Evolutionary conservation across 2,113 vertebrate genomes (phyloP).

Genomic region (Turnix velox): DNA sequence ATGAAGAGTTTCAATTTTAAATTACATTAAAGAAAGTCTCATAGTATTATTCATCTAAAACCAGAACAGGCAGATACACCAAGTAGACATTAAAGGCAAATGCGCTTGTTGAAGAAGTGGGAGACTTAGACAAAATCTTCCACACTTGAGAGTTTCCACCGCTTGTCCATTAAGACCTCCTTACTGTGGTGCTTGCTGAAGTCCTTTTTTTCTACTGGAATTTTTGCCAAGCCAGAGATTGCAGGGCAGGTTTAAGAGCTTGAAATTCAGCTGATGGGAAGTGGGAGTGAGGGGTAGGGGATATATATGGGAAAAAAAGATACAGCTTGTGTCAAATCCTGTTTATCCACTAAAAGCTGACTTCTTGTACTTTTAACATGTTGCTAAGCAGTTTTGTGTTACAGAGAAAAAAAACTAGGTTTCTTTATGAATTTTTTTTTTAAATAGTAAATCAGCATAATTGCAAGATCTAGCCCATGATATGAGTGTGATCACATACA

Average conservation of each 20-base stretch:
- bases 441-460: neutral
- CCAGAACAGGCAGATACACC: neutral
- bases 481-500: fast-evolving
- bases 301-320: neutral
- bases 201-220: neutral
- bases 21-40: neutral
- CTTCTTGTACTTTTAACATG: neutral
- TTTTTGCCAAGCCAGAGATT: neutral
- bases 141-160: neutral
- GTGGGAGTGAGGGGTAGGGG: neutral
- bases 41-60: neutral
- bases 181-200: neutral
- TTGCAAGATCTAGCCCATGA: neutral
- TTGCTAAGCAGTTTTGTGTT: neutral
- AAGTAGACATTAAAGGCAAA: neutral
- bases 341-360: neutral
- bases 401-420: neutral
- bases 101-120: neutral
- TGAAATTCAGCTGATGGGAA: neutral
- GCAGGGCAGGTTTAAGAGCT: neutral
- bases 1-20: fast-evolving
- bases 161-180: neutral
- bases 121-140: neutral
- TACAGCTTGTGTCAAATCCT: neutral
- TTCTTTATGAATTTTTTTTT: neutral